These are phyloP conservation scores for Pteronura brasiliensis DNA, from an alignment of 2,113 vertebrate species.

Conservation along the genomic window DNA sequence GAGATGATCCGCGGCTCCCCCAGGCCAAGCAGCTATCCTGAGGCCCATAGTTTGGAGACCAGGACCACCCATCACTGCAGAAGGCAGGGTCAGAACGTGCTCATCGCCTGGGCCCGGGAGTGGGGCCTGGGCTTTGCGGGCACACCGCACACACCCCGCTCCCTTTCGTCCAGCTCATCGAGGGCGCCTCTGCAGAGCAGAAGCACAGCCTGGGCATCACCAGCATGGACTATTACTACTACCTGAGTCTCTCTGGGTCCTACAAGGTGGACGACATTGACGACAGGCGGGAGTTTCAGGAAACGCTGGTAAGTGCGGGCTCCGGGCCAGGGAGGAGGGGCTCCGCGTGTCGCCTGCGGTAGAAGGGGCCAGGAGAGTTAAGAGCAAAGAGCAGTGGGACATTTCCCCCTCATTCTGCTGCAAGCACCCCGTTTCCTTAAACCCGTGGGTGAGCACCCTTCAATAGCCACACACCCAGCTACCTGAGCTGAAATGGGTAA, in stretches of 20 bases:
- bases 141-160: rapidly evolving
- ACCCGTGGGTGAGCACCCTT: not conserved
- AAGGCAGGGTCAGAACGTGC: not conserved
- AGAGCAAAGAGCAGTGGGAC: not conserved
- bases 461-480: not conserved
- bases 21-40: not conserved
- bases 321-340: not conserved
- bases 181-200: conserved; percentile 93
- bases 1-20: too few relatives aligned
- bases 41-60: not conserved
- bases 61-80: not conserved
- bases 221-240: conserved; percentile 94
- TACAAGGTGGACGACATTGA: conserved; percentile 99
- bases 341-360: too few relatives aligned
- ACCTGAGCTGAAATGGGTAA: not conserved
- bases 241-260: conserved; percentile 96
- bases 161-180: conserved; percentile 89
- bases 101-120: rapidly evolving
- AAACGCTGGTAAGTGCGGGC: conserved; percentile 89
- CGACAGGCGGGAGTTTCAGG: conserved; percentile 94
- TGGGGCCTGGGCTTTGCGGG: not conserved
- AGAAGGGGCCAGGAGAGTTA: not conserved
- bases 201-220: conserved; percentile 94
- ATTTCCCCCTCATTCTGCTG: not conserved
- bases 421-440: not conserved